Evolutionary conservation across 2,113 vertebrate genomes (phyloP), one percentile per base, ranked within the genome.

Genomic region (Hystrix brachyura): DNA sequence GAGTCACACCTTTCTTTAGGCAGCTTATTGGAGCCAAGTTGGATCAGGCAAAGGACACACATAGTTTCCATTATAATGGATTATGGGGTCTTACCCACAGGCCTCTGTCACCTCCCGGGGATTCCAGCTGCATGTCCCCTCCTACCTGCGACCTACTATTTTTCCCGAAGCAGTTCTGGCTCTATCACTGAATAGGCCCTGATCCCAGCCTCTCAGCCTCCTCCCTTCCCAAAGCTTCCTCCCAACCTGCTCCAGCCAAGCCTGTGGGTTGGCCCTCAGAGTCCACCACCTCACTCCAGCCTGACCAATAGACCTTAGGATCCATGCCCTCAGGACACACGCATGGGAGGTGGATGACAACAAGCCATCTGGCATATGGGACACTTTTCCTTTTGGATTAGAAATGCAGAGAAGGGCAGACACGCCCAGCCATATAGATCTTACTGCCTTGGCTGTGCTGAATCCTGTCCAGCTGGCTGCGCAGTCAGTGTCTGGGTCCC

Each of bases 261-360:
- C 53, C 2, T 6, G 4, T 0, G 2, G 1, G 51, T 0, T 43
- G 43, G 43, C 65, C n/a, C 1, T 4, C 1, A 0, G 78, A 7
- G 23, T 72, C 89, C 19, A 17, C 55, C n/a, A 62, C 62, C 81
- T 21, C 2, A 43, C 72, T 27, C 83, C 18, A 1, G 38, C 38
- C 46, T 7, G 57, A 43, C 51, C 53, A 27, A 43, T 0, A 60
- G 11, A 12, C 5, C 0, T 4, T 23, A 3, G 0, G 11, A 21
- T 34, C 51, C 64, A 1, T 3, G 38, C 78, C 38, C 62, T 17
- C 0, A 1, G 21, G 3, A 62, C 18, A 51, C 9, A 19, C 2
- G 6, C 4, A 0, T 9, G 7, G 27, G 69, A 38, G 21, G 12
- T 32, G 0, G 19, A 38, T 15, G 46, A n/a, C 8, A 15, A 13